Evolutionary conservation across 2,888 invertebrate species (phyloP).

Genomic region (Invenusta paracnida): DNA sequence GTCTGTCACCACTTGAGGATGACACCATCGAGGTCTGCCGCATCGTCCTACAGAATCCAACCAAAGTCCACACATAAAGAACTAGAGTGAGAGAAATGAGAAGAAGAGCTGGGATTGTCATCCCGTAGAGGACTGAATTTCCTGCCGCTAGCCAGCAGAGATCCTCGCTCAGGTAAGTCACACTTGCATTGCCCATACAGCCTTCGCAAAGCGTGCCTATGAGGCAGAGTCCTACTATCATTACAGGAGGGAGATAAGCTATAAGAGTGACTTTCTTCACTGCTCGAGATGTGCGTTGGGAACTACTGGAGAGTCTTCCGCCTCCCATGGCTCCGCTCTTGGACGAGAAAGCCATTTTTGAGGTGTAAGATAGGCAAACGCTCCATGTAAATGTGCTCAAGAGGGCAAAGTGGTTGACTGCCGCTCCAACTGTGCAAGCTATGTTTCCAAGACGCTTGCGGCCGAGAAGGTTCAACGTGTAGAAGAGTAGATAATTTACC

Average conservation of each 20-base stretch:
- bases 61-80: not conserved
- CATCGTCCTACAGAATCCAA: not conserved
- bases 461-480: not conserved
- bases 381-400: constrained; percentile 30
- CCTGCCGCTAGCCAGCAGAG: not conserved
- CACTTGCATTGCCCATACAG: not conserved
- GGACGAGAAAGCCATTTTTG: too few species aligned
- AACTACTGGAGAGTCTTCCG: too few species aligned
- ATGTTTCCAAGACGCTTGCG: not conserved
- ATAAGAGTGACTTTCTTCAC: too few species aligned
- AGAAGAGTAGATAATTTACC: too few species aligned
- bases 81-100: not conserved
- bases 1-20: too few species aligned
- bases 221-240: too few species aligned
- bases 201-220: too few species aligned
- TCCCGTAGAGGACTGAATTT: not conserved
- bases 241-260: too few species aligned
- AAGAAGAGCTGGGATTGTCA: not conserved
- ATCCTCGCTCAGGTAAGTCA: too few species aligned
- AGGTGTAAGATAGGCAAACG: constrained; percentile 17
- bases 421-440: constrained; percentile 10
- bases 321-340: too few species aligned
- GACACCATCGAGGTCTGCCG: not conserved
- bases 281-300: too few species aligned
- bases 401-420: not conserved